Conservation (phyloP, 2,113 vertebrate species). For the Macrotus californicus region DNA sequence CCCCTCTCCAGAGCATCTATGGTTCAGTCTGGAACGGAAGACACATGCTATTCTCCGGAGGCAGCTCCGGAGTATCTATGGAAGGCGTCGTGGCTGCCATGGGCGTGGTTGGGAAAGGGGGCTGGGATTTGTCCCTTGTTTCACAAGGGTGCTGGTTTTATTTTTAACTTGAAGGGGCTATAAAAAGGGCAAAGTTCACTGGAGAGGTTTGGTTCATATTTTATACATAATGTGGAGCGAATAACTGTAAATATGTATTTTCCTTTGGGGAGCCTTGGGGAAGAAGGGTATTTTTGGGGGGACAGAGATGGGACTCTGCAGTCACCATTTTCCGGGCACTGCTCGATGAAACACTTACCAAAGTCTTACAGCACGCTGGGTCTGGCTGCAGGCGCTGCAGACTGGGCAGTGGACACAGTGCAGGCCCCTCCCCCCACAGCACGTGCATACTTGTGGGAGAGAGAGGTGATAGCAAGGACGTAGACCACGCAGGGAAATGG, state of each 20-base stretch:
- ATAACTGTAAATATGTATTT: not conserved
- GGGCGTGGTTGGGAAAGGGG: not conserved
- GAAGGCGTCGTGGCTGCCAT: not conserved
- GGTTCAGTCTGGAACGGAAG: not conserved
- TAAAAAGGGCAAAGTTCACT: not conserved
- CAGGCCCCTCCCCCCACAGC: not conserved
- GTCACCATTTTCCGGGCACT: not conserved
- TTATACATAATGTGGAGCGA: not conserved
- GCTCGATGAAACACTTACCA: no score
- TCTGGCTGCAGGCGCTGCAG: not conserved
- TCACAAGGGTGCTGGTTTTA: not conserved
- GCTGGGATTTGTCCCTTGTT: not conserved
- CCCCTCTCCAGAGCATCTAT: no score
- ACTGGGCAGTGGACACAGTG: not conserved
- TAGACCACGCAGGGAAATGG: not conserved
- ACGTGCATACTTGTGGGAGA: not conserved
- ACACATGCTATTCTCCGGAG: not conserved
- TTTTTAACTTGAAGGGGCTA: not conserved
- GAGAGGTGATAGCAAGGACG: not conserved
- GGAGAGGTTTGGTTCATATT: not conserved
- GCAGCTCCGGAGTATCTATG: not conserved
- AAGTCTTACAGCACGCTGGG: no score
- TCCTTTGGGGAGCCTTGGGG: not conserved
- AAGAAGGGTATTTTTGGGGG: not conserved
- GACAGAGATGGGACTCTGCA: not conserved